Percentiles rank a stretch among this genome's conserved stretches.
Conservation (phyloP, 2,888 invertebrate genomes). For the Sepioteuthis lessoniana region DNA sequence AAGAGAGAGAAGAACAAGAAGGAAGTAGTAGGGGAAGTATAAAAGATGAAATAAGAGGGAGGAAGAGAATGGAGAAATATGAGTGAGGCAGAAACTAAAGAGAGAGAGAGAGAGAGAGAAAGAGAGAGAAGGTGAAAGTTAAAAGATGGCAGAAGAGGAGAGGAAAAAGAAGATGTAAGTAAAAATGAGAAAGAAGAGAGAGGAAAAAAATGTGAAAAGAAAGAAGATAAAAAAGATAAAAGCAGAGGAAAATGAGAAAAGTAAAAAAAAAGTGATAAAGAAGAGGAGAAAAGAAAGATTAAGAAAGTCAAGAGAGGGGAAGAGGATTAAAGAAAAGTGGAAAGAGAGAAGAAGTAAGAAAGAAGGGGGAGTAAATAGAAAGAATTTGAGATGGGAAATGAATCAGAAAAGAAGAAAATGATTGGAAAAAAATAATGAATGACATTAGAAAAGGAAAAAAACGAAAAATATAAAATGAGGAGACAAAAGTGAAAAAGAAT, state of each 20-base stretch:
- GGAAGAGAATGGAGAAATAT: neutral
- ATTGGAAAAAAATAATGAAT: no score
- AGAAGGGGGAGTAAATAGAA: no score
- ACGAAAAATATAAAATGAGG: fast-evolving
- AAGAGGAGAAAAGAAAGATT: neutral
- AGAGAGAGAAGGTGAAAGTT: no score
- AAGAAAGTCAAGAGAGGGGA: no score
- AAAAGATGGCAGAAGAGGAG: neutral
- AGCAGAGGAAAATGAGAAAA: neutral
- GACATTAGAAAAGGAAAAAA: no score
- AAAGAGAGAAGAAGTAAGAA: neutral
- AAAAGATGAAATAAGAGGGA: neutral
- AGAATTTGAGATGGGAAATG: no score
- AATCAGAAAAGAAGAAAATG: no score
- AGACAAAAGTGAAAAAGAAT: no score
- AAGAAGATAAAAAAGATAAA: neutral
- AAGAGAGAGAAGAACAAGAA: neutral
- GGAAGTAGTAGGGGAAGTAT: neutral
- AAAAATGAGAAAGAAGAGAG: neutral
- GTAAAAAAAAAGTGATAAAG: neutral
- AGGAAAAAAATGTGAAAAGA: fast-evolving
- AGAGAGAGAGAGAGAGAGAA: neutral
- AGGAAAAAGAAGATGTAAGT: neutral
- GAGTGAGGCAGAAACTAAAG: neutral
- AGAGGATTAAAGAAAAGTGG: neutral